Percentiles rank a stretch among this genome's conserved stretches.
Evolutionary conservation across 1,140 invertebrate genomes (phyloP).

Genomic region (Tenebrio molitor): DNA sequence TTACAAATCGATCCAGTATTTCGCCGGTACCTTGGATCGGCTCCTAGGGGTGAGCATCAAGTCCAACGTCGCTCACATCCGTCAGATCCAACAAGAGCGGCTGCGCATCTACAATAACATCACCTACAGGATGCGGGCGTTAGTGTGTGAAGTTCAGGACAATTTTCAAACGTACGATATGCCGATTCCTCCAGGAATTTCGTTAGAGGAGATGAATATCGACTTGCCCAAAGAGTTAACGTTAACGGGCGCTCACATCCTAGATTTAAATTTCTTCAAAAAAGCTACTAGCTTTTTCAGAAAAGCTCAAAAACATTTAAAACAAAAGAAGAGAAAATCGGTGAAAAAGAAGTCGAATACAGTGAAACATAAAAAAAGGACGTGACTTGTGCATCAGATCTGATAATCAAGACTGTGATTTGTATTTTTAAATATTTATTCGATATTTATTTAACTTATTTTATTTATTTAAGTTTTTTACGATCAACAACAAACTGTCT

Average conservation of each 20-base stretch:
- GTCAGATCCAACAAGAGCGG: constrained; percentile 2
- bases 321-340: background rate
- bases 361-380: constrained; percentile 8
- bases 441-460: constrained; percentile 1
- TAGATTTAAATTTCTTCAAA: background rate
- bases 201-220: background rate
- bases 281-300: background rate
- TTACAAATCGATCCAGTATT: constrained; percentile 16
- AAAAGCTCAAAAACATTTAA: background rate
- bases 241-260: background rate
- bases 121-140: background rate
- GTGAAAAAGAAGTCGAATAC: background rate
- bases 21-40: constrained; percentile 5
- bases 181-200: background rate
- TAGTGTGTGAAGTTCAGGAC: constrained; percentile 29
- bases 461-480: background rate
- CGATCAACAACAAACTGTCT: too few relatives aligned
- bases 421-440: background rate
- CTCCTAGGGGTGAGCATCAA: background rate
- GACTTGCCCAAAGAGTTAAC: background rate
- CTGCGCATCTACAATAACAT: background rate
- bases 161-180: background rate
- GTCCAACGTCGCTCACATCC: too few relatives aligned
- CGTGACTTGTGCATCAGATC: background rate
- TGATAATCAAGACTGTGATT: background rate